Conservation (phyloP, 2,797 vertebrate genomes). For the Vultur gryphus region DNA sequence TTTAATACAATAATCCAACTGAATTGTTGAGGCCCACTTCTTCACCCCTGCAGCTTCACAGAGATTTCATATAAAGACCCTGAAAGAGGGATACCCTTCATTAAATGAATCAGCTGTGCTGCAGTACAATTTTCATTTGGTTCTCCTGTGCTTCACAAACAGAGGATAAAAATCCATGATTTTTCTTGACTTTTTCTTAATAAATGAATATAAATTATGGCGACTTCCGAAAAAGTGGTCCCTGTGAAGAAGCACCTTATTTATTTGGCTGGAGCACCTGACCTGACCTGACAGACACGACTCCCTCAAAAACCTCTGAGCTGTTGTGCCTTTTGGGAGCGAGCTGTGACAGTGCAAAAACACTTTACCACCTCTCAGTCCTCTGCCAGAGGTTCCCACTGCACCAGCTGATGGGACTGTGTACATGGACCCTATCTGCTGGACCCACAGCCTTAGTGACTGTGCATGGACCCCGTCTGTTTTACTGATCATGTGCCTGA, state of each 20-base stretch:
- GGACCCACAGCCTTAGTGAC: not conserved
- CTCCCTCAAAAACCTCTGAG: not conserved
- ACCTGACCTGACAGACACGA: not conserved
- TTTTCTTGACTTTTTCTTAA: not conserved
- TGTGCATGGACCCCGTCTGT: rapidly evolving
- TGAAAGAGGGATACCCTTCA: not conserved
- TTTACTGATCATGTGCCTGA: not conserved
- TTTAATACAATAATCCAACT: not conserved
- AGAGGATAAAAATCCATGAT: not conserved
- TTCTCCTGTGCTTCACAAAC: not conserved
- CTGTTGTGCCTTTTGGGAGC: not conserved
- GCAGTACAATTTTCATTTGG: not conserved
- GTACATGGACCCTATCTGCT: not conserved
- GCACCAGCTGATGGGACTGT: not conserved
- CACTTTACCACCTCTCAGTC: not conserved
- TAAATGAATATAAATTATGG: not conserved
- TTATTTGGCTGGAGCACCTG: not conserved
- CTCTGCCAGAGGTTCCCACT: not conserved
- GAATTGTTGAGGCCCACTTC: not conserved
- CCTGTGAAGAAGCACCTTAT: not conserved
- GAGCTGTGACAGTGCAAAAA: not conserved
- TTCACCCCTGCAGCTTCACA: not conserved
- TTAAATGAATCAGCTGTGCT: not conserved
- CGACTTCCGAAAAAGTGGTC: not conserved
- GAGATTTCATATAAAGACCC: not conserved